Evolutionary conservation across 2,113 vertebrate genomes (phyloP).

Genomic region (Oncorhynchus clarkii): DNA sequence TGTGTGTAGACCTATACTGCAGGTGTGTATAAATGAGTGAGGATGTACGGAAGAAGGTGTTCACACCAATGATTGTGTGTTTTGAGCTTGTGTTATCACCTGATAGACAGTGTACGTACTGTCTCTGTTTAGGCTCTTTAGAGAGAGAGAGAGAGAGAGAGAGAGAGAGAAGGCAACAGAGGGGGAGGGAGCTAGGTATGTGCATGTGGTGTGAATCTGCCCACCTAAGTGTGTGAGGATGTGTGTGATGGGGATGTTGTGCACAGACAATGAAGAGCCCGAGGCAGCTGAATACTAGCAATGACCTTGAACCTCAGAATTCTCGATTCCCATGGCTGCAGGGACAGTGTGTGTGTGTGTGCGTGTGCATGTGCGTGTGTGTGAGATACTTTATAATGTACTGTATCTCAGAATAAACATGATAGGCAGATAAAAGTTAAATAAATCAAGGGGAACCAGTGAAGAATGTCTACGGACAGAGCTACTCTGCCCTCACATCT

Average conservation of each 20-base stretch:
- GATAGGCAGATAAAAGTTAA: neutral
- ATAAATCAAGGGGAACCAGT: neutral
- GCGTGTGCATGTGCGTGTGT: too few species aligned
- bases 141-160: neutral
- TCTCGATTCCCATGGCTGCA: slow-evolving; percentile 67
- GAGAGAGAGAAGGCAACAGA: slow-evolving; percentile 1
- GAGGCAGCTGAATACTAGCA: slow-evolving; percentile 57
- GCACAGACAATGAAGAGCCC: too few species aligned
- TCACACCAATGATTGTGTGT: slow-evolving; percentile 38
- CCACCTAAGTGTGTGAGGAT: slow-evolving; percentile 17
- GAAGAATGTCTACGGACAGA: slow-evolving; percentile 11
- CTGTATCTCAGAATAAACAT: slow-evolving; percentile 1
- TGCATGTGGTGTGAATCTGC: too few species aligned
- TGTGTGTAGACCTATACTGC: slow-evolving; percentile 35
- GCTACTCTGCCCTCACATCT: slow-evolving; percentile 1
- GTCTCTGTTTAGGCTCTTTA: slow-evolving; percentile 33
- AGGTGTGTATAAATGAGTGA: slow-evolving; percentile 3
- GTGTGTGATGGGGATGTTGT: slow-evolving; percentile 12
- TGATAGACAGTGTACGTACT: slow-evolving; percentile 35
- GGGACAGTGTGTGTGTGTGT: slow-evolving; percentile 43
- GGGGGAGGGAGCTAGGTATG: slow-evolving; percentile 2
- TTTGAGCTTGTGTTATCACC: slow-evolving; percentile 50
- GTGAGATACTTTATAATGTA: slow-evolving; percentile 27
- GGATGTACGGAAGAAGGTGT: slow-evolving; percentile 22
- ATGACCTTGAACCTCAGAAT: slow-evolving; percentile 71